Evolutionary conservation across 2,888 invertebrate species (phyloP), one percentile per base, ranked within the genome.

Genomic region (Mechanitis messenoides): DNA sequence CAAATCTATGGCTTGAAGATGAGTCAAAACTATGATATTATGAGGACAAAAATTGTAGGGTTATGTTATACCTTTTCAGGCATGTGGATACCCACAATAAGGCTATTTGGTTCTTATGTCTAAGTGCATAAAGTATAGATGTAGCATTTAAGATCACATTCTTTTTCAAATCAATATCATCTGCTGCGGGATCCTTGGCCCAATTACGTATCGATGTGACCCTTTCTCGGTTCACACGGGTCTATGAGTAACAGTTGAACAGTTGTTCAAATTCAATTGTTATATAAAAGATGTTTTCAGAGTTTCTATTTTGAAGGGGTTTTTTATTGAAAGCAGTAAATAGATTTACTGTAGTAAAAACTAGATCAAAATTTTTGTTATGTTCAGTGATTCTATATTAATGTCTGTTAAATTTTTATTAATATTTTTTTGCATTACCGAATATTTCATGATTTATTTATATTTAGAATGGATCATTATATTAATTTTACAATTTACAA

Each of bases 161-260:
- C 60, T 57, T 47, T 58, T 33, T 45, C 38, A 53, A 63, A 65
- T 68, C 67, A 61, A 68, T 68, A 65, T 58, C 61, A 70, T 64
- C 61, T 64, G 74, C 69, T 66, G 64, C 67, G 73, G 71, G 71
- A 80, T 80, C 80, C 83, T 82, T 83, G 82, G 81, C 82, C 83
- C 69, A 71, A 70, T 76, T 80, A 69, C 65, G 28, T 31, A 7
- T 9, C 68, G 64, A 63, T 70, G 72, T 75, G 77, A 78, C 81
- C 73, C 61, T 68, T 69, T 72, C 71, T 61, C 65, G 65, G 63
- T 61, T 63, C 58, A 62, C 58, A 58, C 55, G 56, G 55, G 50
- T 55, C 55, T 31, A 42, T 47, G 28, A 35, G 47, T 20, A 33
- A 54, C 59, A 20, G 20, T 20, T 20, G 20, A 35, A 35, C 35